Base-by-base conservation (phyloP, 2,113 vertebrate genomes). In the Xiphophorus maculatus region DNA sequence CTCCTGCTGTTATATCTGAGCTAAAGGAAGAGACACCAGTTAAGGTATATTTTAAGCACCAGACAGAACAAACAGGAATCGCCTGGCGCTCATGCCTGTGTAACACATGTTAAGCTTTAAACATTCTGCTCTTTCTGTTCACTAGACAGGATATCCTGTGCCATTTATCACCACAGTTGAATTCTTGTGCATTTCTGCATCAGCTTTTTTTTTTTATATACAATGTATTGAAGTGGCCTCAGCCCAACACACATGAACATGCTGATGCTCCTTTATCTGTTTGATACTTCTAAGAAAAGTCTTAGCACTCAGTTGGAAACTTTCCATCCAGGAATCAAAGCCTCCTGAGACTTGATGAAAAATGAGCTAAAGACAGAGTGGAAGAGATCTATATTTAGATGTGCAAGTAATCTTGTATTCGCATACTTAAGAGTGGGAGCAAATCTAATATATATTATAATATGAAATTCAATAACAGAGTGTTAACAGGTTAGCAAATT, bases 51-150 rank as follows among this genome's bases (percentile, higher is more conserved):
- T 86, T 80, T 80, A 87, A 78, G 87, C 60, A 3, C 58, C 76
- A 48, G 60, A 14, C 54, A 17, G 65, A 73, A 80, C 87, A 92
- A 93, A 93, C 92, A 93, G 92, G 90, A 94, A 87, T 69, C 76
- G 64, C 83, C 80, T 71, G 71, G 72, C 11, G 72, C 58, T 54
- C 78, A 27, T 17, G 70, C 84, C 74, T 77, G 67, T 25, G 0
- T 70, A 74, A 81, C 54, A 54, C 54, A 32, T 79, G 74, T 71
- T 77, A 72, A 73, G 62, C 29, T 32, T 68, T 69, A 79, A 68
- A 83, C 74, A 74, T 83, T 60, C 67, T 28, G 66, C 66, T 81
- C 78, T 87, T 85, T 82, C 85, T 88, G 54, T 86, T 79, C 71
- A 62, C 54, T 37, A 27, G 74, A 73, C 62, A 90, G 92, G 90